Base-by-base conservation (phyloP, 2,888 invertebrate genomes). In the Endotricha flammealis region DNA sequence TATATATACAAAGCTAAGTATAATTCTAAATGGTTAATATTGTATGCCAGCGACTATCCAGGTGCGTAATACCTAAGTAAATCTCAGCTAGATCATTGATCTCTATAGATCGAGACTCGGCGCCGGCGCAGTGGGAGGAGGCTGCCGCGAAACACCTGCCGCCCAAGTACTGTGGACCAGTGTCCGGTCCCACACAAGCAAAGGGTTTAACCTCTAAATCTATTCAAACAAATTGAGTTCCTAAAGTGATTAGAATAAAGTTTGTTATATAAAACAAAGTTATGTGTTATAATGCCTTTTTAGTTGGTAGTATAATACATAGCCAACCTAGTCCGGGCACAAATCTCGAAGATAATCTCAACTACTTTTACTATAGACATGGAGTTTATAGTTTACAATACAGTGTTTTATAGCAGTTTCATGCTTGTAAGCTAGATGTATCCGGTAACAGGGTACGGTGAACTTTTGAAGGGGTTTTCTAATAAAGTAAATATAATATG, bases 1-100 rank as follows among this genome's bases (percentile, higher is more conserved):
- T n/a, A n/a, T n/a, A n/a, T n/a, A n/a, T n/a, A n/a, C n/a, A n/a
- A n/a, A n/a, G n/a, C n/a, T n/a, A n/a, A n/a, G n/a, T n/a, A n/a
- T n/a, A n/a, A n/a, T n/a, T n/a, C n/a, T n/a, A n/a, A n/a, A n/a
- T n/a, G n/a, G n/a, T n/a, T n/a, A n/a, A n/a, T n/a, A n/a, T n/a
- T n/a, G n/a, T n/a, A n/a, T n/a, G n/a, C n/a, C n/a, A n/a, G n/a
- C n/a, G n/a, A n/a, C n/a, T 47, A 38, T 45, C 60, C 61, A 64
- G 62, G 64, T 63, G 60, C 50, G 44, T 56, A 53, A 63, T 66
- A 65, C 69, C 67, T 68, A 70, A 72, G 75, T 71, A 81, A 83
- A 83, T 83, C 83, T 80, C 78, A 53, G 62, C 68, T 77, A 75
- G 85, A 82, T 75, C 85, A 72, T 73, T 83, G 85, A 79, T 85